Conservation (phyloP, 2,113 vertebrate species). For the Glaucidium brasilianum region DNA sequence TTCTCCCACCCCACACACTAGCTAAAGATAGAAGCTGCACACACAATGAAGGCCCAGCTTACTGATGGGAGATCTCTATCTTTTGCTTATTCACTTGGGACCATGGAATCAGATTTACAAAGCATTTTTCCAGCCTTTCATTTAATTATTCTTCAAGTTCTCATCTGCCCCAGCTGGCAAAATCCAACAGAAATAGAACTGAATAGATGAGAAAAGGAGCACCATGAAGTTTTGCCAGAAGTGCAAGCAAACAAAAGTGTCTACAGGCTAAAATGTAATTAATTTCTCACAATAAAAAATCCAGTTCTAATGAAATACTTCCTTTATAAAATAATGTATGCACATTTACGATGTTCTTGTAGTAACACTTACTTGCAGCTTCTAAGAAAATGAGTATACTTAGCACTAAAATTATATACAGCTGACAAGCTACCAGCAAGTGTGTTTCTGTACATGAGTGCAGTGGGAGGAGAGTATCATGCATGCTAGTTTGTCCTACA, state of each 20-base stretch:
- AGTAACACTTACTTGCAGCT: neutral
- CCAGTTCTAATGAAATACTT: neutral
- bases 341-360: neutral
- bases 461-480: neutral
- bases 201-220: neutral
- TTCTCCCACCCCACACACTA: neutral
- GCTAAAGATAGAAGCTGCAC: neutral
- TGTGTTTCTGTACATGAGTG: neutral
- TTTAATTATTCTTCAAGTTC: constrained; percentile 31
- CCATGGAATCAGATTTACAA: neutral
- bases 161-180: neutral
- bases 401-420: constrained; percentile 25
- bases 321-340: constrained; percentile 23
- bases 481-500: neutral
- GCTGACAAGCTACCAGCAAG: constrained; percentile 17
- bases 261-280: neutral
- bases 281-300: constrained; percentile 17
- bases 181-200: constrained; percentile 11
- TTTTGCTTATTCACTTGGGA: neutral
- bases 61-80: neutral
- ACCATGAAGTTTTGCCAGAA: neutral
- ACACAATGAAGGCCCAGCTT: neutral
- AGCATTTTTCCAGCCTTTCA: neutral
- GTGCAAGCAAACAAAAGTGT: neutral
- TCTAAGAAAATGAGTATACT: constrained; percentile 26